Evolutionary conservation across 2,888 invertebrate species (phyloP).

Genomic region (Hemicrepidius hirtus): DNA sequence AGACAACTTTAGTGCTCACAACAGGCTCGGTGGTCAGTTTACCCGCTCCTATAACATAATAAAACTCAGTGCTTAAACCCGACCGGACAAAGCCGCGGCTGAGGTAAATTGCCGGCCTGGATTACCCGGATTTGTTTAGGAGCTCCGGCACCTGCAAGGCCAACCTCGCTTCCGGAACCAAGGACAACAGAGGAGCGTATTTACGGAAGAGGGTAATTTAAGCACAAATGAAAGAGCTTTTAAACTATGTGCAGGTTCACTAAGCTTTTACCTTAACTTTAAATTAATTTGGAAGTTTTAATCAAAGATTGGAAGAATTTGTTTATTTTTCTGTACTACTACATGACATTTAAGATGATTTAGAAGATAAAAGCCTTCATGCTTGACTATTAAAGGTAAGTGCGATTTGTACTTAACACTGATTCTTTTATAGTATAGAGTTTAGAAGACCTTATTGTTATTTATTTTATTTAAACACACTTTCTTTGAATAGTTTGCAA

Average conservation of each 20-base stretch:
- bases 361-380: too few relatives aligned
- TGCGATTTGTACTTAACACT: too few relatives aligned
- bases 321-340: too few relatives aligned
- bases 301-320: too few relatives aligned
- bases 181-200: conserved; percentile 38
- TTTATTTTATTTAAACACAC: too few relatives aligned
- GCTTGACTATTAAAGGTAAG: too few relatives aligned
- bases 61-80: conserved; percentile 72
- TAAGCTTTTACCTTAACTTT: not conserved
- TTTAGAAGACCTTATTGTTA: too few relatives aligned
- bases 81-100: conserved; percentile 68
- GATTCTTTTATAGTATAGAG: too few relatives aligned
- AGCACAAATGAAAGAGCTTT: conserved; percentile 37
- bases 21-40: conserved; percentile 55
- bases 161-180: conserved; percentile 44
- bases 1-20: conserved; percentile 69
- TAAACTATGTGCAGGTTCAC: not conserved
- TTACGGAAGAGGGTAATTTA: conserved; percentile 39
- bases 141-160: conserved; percentile 66
- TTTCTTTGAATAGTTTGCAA: too few relatives aligned
- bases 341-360: too few relatives aligned
- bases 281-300: not conserved
- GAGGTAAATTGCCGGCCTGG: conserved; percentile 72
- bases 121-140: conserved; percentile 72
- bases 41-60: conserved; percentile 66